phyloP scores from a whole-genome alignment of 2,888 invertebrate genomes.

The Dryadula phaetusa region DNA sequence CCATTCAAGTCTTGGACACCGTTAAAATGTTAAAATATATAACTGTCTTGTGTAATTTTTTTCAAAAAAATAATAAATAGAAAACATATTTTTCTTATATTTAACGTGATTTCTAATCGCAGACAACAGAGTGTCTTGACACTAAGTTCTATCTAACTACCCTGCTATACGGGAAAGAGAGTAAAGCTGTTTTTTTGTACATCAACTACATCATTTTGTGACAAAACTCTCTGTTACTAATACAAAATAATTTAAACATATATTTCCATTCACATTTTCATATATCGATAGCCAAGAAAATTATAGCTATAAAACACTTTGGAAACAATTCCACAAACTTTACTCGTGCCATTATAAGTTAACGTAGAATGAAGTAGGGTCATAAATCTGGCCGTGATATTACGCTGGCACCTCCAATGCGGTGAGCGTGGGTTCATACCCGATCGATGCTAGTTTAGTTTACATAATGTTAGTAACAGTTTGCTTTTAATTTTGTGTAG shows the following conservation, averaged over 20 bases:
- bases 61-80: too few species aligned
- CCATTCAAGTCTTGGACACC: too few species aligned
- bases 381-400: constrained; percentile 35
- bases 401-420: constrained; percentile 28
- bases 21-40: too few species aligned
- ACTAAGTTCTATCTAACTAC: too few species aligned
- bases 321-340: constrained; percentile 27
- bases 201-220: too few species aligned
- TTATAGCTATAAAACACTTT: constrained; percentile 30
- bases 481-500: constrained; percentile 31
- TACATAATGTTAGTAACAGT: constrained; percentile 21
- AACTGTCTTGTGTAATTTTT: too few species aligned
- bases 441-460: constrained; percentile 28
- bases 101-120: too few species aligned
- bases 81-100: constrained; percentile 1
- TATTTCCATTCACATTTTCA: neutral
- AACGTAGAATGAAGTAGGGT: constrained; percentile 22
- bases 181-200: too few species aligned
- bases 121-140: too few species aligned
- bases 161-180: too few species aligned
- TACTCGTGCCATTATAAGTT: constrained; percentile 29
- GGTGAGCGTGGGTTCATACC: constrained; percentile 30
- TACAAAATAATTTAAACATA: neutral
- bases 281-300: constrained; percentile 20
- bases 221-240: too few species aligned